Evolutionary conservation across 2,113 vertebrate species (phyloP), one percentile per base, ranked within the genome.

Genomic region (Chlorodrepanis virens): DNA sequence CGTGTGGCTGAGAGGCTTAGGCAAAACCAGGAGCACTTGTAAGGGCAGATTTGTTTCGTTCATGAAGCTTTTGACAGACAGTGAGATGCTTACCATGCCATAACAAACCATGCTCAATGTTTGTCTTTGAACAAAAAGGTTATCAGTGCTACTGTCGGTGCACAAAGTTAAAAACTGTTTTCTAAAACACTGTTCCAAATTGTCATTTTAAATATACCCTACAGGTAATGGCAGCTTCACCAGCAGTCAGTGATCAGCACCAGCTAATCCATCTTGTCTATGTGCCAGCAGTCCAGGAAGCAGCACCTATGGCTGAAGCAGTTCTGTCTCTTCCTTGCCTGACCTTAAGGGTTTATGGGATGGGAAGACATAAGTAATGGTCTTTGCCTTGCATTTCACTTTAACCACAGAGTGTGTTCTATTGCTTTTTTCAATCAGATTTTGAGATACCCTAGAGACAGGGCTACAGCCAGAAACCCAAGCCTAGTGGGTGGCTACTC

Each of bases 391-490:
- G 33, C 63, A 49, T 89, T 89, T 93, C 4, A 24, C 70, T 95
- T 85, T 77, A 81, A 91, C 37, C 24, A 44, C 67, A 83, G 49
- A 88, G 45, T 47, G 9, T 59, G 54, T 91, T 92, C 29, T 76
- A 72, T 12, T 69, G 49, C 52, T 96, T 92, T 96, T 64, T 89
- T 94, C 88, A 91, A 78, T 65, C 52, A 75, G 25, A 49, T 86
- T 85, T 94, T 88, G 70, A 88, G 92, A 77, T 60, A 68, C 10
- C 13, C 29, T 31, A 50, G 33, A 91, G 54, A 78, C 5, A 81
- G 14, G 28, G 5, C 29, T 91, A n/a, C 35, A 68, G 53, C 8
- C 67, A 83, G 77, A 86, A 87, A 39, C 65, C 39, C 63, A 94
- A 78, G 7, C 33, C 45, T 64, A 16, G 9, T 0, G 3, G 14